These are phyloP conservation scores for Macaca mulatta DNA, from an alignment of 2,113 vertebrate genomes.

Conservation along the genomic window DNA sequence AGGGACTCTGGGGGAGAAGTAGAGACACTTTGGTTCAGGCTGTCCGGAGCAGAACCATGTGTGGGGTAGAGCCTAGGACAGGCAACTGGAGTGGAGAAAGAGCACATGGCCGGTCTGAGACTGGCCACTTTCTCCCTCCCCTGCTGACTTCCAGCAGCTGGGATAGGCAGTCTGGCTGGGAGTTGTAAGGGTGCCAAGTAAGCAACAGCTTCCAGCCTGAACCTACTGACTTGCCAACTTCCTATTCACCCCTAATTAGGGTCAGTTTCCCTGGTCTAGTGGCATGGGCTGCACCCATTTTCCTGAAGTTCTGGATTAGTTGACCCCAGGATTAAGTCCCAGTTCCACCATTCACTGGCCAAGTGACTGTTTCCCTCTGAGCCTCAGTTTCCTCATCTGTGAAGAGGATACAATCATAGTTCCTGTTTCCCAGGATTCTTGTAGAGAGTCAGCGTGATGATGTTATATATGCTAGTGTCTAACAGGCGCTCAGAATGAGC, in stretches of 20 bases:
- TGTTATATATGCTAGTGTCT: neutral
- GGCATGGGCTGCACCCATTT: neutral
- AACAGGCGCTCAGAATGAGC: neutral
- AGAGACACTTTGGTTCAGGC: neutral
- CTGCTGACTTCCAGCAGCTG: constrained; percentile 41
- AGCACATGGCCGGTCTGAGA: neutral
- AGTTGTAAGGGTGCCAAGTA: neutral
- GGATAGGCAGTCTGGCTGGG: neutral
- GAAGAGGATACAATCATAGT: neutral
- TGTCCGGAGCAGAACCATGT: constrained; percentile 31
- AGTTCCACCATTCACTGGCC: neutral
- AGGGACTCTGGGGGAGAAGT: neutral
- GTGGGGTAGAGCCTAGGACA: constrained; percentile 39
- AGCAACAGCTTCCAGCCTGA: neutral
- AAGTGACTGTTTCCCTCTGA: neutral
- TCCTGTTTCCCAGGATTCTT: neutral
- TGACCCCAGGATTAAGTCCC: neutral
- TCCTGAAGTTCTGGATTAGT: neutral
- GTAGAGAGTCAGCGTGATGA: neutral
- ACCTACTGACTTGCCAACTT: neutral
- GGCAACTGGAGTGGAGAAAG: neutral
- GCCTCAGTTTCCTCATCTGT: neutral
- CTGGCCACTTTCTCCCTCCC: neutral
- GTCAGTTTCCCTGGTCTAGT: neutral
- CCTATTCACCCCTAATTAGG: neutral